Percentiles rank a stretch among this genome's conserved stretches.
Evolutionary conservation across 1,140 invertebrate genomes (phyloP).

Genomic region (Drosophila saltans): DNA sequence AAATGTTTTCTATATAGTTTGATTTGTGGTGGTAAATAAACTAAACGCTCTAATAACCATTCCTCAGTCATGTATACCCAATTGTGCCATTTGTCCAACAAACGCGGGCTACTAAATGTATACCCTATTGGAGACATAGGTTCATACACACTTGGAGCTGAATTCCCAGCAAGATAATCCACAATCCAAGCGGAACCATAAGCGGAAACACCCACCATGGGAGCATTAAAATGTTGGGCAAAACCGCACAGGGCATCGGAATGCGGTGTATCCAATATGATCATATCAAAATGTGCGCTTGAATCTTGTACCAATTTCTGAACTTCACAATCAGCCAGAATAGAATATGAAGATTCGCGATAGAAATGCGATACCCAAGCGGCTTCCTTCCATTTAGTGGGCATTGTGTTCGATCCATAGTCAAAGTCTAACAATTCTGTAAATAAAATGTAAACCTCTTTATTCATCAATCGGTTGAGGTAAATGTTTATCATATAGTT

Average conservation of each 20-base stretch:
- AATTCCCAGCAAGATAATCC: background rate
- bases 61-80: background rate
- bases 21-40: background rate
- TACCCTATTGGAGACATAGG: background rate
- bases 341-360: background rate
- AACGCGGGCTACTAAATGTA: background rate
- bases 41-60: background rate
- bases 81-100: background rate
- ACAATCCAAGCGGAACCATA: background rate
- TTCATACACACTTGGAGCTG: background rate
- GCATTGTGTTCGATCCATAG: background rate
- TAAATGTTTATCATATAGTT: background rate
- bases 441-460: no score
- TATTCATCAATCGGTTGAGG: no score
- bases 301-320: background rate
- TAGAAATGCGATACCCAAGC: background rate
- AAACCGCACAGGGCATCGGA: background rate
- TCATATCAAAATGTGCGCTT: background rate
- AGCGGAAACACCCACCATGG: background rate
- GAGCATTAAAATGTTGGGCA: background rate
- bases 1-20: background rate
- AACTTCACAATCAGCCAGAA: background rate
- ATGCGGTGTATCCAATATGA: background rate
- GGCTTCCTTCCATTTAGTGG: background rate
- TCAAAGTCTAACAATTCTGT: background rate